These are phyloP conservation scores for Promerops cafer DNA, from an alignment of 2,113 vertebrate genomes.

Conservation along the genomic window DNA sequence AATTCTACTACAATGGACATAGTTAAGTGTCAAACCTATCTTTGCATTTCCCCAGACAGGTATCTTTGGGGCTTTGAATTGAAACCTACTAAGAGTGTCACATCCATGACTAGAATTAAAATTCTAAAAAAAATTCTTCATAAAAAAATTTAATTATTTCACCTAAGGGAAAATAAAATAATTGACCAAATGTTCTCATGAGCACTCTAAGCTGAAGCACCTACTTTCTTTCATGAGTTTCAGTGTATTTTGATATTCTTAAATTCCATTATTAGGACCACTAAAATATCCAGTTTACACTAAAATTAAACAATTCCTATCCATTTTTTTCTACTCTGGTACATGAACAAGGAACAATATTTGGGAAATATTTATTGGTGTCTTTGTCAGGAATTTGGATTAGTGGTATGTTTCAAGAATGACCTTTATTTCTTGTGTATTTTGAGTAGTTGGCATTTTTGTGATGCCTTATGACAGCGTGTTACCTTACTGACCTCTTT, in stretches of 20 bases:
- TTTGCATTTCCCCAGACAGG: not conserved
- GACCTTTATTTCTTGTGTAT: not conserved
- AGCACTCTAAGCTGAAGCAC: not conserved
- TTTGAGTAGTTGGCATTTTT: not conserved
- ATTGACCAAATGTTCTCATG: not conserved
- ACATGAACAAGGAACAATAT: not conserved
- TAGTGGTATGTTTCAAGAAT: not conserved
- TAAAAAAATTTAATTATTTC: not conserved
- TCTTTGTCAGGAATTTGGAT: not conserved
- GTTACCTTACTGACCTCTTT: not conserved
- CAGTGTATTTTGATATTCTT: not conserved
- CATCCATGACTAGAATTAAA: not conserved
- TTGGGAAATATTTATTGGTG: not conserved
- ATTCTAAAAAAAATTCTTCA: not conserved
- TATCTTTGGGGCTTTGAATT: not conserved
- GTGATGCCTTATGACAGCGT: not conserved
- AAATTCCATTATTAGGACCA: not conserved
- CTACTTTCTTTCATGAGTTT: not conserved
- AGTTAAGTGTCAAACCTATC: not conserved
- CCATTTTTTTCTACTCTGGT: not conserved
- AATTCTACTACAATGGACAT: not conserved
- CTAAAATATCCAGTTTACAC: not conserved
- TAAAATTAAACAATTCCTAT: not conserved
- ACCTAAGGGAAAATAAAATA: not conserved
- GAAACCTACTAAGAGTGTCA: not conserved